Evolutionary conservation across 2,888 invertebrate species (phyloP).

Genomic region (Drosophila robusta): DNA sequence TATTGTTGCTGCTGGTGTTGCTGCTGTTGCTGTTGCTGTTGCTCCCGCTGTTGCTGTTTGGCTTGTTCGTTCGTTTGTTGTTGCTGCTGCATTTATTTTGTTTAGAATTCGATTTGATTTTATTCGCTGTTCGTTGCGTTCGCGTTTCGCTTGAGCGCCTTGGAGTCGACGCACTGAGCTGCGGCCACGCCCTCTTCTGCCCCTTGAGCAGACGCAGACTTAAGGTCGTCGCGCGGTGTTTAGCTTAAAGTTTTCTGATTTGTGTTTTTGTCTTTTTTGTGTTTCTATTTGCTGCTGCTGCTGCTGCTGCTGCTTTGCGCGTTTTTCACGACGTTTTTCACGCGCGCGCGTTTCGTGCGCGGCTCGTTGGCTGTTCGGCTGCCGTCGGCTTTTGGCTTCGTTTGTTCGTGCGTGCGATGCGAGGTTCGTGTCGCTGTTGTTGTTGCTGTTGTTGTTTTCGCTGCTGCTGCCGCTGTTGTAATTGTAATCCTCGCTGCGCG

Average conservation of each 20-base stretch:
- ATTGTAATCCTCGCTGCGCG: conserved; percentile 77
- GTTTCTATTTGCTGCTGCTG: conserved; percentile 12
- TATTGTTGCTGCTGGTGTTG: conserved; percentile 25
- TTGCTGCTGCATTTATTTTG: conserved; percentile 50
- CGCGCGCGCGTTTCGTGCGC: conserved; percentile 65
- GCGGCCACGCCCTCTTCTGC: conserved; percentile 62
- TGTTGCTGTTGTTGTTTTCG: conserved; percentile 7
- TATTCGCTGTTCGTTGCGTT: conserved; percentile 13
- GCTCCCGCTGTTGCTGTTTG: conserved; percentile 32
- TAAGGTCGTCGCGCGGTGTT: conserved; percentile 78
- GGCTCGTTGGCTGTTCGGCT: conserved; percentile 48
- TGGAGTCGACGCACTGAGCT: conserved; percentile 71
- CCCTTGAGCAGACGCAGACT: conserved; percentile 55
- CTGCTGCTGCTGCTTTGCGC: conserved; percentile 40
- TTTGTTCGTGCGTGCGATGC: conserved; percentile 46
- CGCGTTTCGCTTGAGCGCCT: conserved; percentile 75
- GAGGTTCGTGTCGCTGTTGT: conserved; percentile 41
- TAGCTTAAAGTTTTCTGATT: conserved; percentile 28
- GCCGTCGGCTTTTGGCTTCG: conserved; percentile 47
- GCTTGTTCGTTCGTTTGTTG: conserved; percentile 12
- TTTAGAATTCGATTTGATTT: conserved; percentile 37
- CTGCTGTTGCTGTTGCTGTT: conserved; percentile 13
- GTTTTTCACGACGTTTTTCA: conserved; percentile 67
- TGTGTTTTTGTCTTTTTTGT: conserved; percentile 9
- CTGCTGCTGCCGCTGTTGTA: conserved; percentile 55